A percentile compares a stretch with the other conserved stretches of the same genome.
These are phyloP conservation scores for Oscheius sp. DNA, from an alignment of 1,140 invertebrate genomes.

Conservation along the genomic window DNA sequence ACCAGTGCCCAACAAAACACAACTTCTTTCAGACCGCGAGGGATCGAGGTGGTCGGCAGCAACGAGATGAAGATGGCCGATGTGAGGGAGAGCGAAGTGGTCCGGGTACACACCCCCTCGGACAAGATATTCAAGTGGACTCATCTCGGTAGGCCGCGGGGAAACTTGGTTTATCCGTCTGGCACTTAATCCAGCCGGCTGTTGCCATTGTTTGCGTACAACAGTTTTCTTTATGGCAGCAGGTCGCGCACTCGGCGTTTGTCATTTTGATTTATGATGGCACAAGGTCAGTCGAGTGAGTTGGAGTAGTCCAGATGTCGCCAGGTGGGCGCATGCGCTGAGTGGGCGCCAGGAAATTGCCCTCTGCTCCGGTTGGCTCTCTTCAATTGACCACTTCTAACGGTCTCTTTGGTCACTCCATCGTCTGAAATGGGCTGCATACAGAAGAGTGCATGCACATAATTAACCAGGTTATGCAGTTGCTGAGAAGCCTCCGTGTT, in stretches of 20 bases:
- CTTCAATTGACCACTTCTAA: no score
- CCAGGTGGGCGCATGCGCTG: constrained; percentile 8
- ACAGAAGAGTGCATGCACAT: no score
- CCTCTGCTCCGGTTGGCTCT: no score
- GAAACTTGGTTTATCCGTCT: neutral
- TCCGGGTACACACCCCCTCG: neutral
- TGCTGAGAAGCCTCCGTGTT: no score
- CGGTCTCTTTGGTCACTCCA: no score
- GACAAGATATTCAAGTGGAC: constrained; percentile 37
- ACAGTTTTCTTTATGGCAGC: neutral
- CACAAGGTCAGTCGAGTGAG: neutral
- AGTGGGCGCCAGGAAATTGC: no score
- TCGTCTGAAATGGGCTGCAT: no score
- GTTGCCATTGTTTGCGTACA: neutral
- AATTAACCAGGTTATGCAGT: no score
- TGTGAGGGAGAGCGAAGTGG: neutral
- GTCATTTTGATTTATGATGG: neutral
- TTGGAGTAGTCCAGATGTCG: neutral
- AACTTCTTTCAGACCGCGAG: constrained; percentile 5
- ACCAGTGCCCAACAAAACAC: neutral
- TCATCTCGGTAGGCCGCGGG: constrained; percentile 3
- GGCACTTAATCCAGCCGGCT: neutral
- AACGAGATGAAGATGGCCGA: neutral
- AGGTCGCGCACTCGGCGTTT: neutral
- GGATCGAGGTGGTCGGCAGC: neutral